These are phyloP conservation scores for Gasterosteus aculeatus DNA, from an alignment of 2,113 vertebrate species.

Conservation along the genomic window DNA sequence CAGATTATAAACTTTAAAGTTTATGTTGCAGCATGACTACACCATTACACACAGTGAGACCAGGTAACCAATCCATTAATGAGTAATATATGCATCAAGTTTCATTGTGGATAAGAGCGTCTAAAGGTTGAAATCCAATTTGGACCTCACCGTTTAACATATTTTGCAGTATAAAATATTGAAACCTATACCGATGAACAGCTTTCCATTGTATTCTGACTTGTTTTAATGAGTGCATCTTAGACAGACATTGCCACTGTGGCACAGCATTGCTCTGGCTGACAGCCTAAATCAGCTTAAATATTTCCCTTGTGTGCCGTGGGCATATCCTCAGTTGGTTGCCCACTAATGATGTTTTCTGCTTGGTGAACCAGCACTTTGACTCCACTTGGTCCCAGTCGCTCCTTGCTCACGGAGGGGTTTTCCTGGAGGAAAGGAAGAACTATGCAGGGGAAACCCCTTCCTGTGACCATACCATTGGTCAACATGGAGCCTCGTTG, in stretches of 20 bases:
- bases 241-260: conserved; percentile 5
- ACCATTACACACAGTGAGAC: not conserved
- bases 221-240: conserved; percentile 2
- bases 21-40: not conserved
- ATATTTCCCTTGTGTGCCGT: conserved; percentile 44
- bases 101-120: not conserved
- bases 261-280: conserved; percentile 1
- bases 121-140: not conserved
- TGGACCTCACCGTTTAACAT: not conserved
- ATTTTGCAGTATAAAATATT: not conserved
- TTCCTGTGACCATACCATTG: not conserved
- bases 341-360: conserved; percentile 54
- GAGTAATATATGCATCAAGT: not conserved
- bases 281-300: conserved; percentile 25
- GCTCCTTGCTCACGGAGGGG: conserved; percentile 5
- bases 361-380: conserved; percentile 33
- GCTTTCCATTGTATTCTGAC: not conserved
- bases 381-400: conserved; percentile 30
- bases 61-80: not conserved
- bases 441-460: not conserved
- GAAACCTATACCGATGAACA: not conserved
- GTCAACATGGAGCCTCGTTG: not conserved
- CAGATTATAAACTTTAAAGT: not conserved
- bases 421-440: conserved; percentile 1
- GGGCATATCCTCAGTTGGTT: conserved; percentile 50